These are phyloP conservation scores for Luscinia megarhynchos DNA, from an alignment of 2,797 vertebrate genomes.

Conservation along the genomic window DNA sequence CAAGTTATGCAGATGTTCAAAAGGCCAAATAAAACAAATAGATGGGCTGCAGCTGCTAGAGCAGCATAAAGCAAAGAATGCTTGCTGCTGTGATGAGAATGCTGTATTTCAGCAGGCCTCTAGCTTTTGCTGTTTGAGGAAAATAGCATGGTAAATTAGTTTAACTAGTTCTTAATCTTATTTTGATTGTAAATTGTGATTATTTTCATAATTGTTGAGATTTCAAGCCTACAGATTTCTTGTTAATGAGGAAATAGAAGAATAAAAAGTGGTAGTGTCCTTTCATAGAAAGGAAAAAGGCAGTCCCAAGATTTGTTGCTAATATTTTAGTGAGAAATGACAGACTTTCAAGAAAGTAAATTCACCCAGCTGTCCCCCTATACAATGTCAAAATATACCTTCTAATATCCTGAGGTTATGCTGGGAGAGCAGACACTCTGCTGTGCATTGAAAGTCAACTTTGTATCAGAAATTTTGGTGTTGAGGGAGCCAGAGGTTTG, in stretches of 20 bases:
- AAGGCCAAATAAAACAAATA: conserved; percentile 74
- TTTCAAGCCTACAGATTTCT: not conserved
- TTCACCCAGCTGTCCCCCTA: not conserved
- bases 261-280: not conserved
- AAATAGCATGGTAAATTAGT: not conserved
- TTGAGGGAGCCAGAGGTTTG: not conserved
- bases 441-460: not conserved
- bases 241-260: not conserved
- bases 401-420: not conserved
- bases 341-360: not conserved
- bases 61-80: conserved; percentile 11
- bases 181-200: not conserved
- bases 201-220: not conserved
- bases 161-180: not conserved
- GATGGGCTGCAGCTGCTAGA: conserved; percentile 62
- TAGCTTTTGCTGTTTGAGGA: not conserved
- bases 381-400: not conserved
- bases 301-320: not conserved
- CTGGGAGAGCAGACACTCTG: not conserved
- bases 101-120: conserved; percentile 1
- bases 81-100: not conserved
- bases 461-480: not conserved
- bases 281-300: not conserved
- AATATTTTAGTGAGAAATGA: not conserved
- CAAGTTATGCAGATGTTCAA: conserved; percentile 70